These are phyloP conservation scores for Bombus turneri DNA, from an alignment of 1,140 invertebrate species.

Conservation along the genomic window DNA sequence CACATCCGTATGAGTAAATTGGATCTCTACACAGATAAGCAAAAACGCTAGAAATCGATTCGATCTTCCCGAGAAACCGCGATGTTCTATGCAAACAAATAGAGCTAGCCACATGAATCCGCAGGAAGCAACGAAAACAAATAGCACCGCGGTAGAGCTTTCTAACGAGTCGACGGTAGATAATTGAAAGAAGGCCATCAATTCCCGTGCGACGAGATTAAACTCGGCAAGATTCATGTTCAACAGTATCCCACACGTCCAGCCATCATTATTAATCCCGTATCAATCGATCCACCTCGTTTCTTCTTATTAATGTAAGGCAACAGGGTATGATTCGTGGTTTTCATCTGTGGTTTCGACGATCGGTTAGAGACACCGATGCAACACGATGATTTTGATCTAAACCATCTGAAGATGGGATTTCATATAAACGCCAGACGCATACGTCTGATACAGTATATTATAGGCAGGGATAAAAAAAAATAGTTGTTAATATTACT, in stretches of 20 bases:
- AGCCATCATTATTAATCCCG: slow-evolving; percentile 19
- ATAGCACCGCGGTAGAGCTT: not conserved
- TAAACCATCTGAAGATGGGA: not conserved
- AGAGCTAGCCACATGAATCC: not conserved
- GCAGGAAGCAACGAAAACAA: slow-evolving; percentile 19
- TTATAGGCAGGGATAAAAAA: too few relatives aligned
- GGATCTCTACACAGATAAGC: not conserved
- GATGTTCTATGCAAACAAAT: not conserved
- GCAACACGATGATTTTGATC: slow-evolving; percentile 13
- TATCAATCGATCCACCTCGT: slow-evolving; percentile 9
- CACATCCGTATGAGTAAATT: not conserved
- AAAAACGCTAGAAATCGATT: not conserved
- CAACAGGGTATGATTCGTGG: not conserved
- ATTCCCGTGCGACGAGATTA: slow-evolving; percentile 16
- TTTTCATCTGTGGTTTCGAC: not conserved
- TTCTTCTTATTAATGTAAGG: not conserved
- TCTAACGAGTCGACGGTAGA: not conserved
- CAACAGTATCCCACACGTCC: not conserved
- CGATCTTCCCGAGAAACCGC: not conserved
- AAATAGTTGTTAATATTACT: too few relatives aligned
- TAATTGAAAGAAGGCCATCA: slow-evolving; percentile 41
- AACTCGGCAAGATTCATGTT: slow-evolving; percentile 24
- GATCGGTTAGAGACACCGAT: not conserved
- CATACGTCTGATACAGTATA: too few relatives aligned
- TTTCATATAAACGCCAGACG: not conserved